These are phyloP conservation scores for Onychorhynchus coronatus DNA, from an alignment of 2,113 vertebrate species.

Conservation along the genomic window DNA sequence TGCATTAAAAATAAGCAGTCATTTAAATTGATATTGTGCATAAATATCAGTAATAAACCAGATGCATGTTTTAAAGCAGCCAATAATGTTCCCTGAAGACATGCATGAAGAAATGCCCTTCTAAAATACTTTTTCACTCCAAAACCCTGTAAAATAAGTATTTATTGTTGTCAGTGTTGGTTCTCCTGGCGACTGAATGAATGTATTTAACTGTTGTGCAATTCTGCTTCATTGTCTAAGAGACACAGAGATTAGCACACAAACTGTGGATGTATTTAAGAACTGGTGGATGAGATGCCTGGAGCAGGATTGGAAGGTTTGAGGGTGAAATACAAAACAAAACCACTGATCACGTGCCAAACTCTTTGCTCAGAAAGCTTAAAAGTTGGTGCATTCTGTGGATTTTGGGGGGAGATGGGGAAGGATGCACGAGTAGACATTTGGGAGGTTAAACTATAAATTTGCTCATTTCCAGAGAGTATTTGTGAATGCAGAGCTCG, in stretches of 20 bases:
- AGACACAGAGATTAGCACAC: not conserved
- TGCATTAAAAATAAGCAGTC: slow-evolving; percentile 14
- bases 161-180: not conserved
- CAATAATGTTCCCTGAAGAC: not conserved
- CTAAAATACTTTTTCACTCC: not conserved
- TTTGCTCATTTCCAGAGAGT: not conserved
- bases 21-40: not conserved
- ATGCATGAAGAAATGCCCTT: not conserved
- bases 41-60: slow-evolving; percentile 1
- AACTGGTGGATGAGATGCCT: not conserved
- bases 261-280: not conserved
- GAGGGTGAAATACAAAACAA: not conserved
- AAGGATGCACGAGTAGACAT: not conserved
- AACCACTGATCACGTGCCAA: not conserved
- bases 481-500: not conserved
- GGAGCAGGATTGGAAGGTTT: not conserved
- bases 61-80: not conserved
- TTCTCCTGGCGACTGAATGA: not conserved
- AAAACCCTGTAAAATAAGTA: not conserved
- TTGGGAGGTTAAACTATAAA: not conserved
- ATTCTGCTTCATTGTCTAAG: not conserved
- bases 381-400: not conserved
- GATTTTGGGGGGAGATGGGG: rapidly evolving
- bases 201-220: not conserved
- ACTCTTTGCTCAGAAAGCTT: not conserved